Percentiles rank a stretch among this genome's conserved stretches.
These are phyloP conservation scores for Ctena decussata DNA, from an alignment of 2,888 invertebrate genomes.

Conservation along the genomic window DNA sequence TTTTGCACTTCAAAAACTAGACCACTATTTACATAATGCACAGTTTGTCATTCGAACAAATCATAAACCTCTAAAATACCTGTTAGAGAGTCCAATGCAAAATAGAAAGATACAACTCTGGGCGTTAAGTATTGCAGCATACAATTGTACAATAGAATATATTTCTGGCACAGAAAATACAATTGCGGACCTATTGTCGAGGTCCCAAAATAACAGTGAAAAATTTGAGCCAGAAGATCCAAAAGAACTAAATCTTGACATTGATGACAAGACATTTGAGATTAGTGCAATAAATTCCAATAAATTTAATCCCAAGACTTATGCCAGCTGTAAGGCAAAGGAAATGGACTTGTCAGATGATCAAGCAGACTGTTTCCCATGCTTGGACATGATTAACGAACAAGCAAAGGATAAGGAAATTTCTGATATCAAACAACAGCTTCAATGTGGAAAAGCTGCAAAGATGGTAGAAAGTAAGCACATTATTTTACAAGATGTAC, in stretches of 20 bases:
- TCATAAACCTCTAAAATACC: background rate
- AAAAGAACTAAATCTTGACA: background rate
- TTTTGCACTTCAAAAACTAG: background rate
- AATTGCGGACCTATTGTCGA: background rate
- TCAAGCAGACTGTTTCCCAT: background rate
- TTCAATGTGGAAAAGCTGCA: background rate
- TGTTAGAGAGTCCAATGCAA: too few relatives aligned
- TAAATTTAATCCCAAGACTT: background rate
- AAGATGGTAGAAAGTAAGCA: background rate
- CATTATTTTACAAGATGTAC: background rate
- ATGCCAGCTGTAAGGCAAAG: background rate
- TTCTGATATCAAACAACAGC: background rate
- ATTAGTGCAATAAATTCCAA: background rate
- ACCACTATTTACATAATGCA: background rate
- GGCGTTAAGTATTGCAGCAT: background rate
- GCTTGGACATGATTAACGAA: background rate
- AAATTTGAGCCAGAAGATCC: background rate
- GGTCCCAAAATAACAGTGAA: background rate
- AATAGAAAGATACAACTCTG: background rate
- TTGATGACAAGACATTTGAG: background rate
- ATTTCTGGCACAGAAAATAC: background rate
- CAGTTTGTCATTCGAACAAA: background rate
- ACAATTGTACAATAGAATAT: background rate
- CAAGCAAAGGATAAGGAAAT: background rate
- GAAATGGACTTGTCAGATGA: background rate